These are phyloP conservation scores for Scrobipalpa costella DNA, from an alignment of 2,888 invertebrate species.

Conservation along the genomic window DNA sequence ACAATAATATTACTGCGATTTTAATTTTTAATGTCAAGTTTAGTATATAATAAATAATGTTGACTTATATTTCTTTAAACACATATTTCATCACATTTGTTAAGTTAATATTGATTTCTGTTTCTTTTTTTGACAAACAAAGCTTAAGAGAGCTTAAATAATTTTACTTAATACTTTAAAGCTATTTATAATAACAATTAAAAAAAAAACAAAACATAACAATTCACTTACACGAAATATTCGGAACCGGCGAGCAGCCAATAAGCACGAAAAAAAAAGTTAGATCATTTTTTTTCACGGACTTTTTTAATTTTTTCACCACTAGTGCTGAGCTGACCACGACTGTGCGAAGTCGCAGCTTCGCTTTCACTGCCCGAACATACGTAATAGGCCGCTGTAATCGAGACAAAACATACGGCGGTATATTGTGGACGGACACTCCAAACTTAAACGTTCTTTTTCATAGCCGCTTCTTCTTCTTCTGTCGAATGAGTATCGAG, in stretches of 20 bases:
- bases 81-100: too few species aligned
- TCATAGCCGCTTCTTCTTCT: too few species aligned
- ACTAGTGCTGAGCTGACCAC: neutral
- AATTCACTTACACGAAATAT: constrained; percentile 14
- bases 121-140: too few species aligned
- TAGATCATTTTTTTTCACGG: constrained; percentile 12
- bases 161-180: neutral
- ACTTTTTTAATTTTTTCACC: neutral
- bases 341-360: constrained; percentile 43
- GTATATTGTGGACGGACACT: neutral
- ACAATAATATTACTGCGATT: too few species aligned
- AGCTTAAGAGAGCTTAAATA: too few species aligned
- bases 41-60: too few species aligned
- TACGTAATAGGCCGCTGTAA: constrained; percentile 54
- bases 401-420: constrained; percentile 46
- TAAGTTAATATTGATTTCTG: too few species aligned
- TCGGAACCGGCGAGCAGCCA: constrained; percentile 5
- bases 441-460: neutral
- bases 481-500: too few species aligned
- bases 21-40: too few species aligned
- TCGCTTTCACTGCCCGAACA: constrained; percentile 60
- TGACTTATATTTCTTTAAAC: too few species aligned
- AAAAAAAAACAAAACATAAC: neutral
- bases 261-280: neutral
- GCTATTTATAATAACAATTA: neutral